These are phyloP conservation scores for Atta colombica DNA, from an alignment of 1,140 invertebrate species.

Conservation along the genomic window DNA sequence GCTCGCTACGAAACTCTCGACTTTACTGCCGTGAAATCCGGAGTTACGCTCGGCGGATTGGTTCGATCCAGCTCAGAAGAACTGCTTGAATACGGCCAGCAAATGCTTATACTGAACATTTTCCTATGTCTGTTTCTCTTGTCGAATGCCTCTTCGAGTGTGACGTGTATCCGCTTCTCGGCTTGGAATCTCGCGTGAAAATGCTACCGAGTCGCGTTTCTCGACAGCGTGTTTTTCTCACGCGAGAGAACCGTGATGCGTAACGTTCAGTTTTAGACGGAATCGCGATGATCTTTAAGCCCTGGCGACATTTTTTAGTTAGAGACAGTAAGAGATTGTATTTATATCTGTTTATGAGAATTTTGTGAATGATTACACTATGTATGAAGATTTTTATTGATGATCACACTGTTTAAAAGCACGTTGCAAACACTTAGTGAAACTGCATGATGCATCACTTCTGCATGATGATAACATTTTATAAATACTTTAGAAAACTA, in stretches of 20 bases:
- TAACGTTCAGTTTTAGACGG: neutral
- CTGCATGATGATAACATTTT: too few relatives aligned
- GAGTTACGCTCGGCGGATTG: slow-evolving; percentile 51
- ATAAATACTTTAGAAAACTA: too few relatives aligned
- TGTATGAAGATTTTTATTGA: too few relatives aligned
- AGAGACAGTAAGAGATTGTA: too few relatives aligned
- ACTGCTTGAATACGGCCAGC: slow-evolving; percentile 47
- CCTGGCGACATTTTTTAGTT: too few relatives aligned
- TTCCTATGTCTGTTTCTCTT: neutral
- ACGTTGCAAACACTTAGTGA: too few relatives aligned
- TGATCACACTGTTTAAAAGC: too few relatives aligned
- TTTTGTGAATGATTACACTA: too few relatives aligned
- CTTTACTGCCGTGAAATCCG: slow-evolving; percentile 56
- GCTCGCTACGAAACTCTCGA: slow-evolving; percentile 42
- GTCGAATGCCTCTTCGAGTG: neutral
- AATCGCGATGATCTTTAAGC: neutral
- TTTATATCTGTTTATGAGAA: too few relatives aligned
- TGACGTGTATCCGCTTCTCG: neutral
- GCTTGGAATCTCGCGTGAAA: neutral
- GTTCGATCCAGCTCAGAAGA: slow-evolving; percentile 45
- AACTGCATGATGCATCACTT: too few relatives aligned
- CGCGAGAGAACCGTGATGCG: neutral
- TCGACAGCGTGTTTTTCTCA: neutral
- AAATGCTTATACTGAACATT: slow-evolving; percentile 35
- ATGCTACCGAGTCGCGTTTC: slow-evolving; percentile 28